Evolutionary conservation across 2,888 invertebrate genomes (phyloP), one percentile per base, ranked within the genome.

Genomic region (Agonopterix heracliana): DNA sequence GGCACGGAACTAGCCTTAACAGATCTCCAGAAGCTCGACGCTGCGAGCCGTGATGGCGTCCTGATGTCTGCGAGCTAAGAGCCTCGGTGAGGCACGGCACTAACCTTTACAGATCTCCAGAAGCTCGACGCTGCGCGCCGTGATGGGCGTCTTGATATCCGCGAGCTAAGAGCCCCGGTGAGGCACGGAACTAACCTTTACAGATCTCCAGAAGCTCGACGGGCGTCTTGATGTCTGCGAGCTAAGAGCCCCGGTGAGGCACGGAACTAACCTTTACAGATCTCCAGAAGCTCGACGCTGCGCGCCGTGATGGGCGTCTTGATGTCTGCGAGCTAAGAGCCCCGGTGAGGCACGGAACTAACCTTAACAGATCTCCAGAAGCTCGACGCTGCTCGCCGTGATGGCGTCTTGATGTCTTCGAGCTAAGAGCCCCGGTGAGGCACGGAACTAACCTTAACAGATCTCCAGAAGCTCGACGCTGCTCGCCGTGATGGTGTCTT

Each of bases 341-440:
- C 97, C 11, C 91, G 90, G 78, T 97, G 96, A 0, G 97, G 97
- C 7, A 96, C 96, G 41, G 96, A 95, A n/a, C 26, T 26, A 38
- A 95, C 96, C 94, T 90, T 93, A 92, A 60, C 92, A 91, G 51
- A 96, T 93, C 81, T 96, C 95, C 50, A 92, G 78, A 26, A 96
- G 87, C 65, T 96, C 96, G 0, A 94, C 89, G 35, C 95, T 95
- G 53, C 94, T 90, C n/a, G 92, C 87, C 0, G 96, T 88, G 45
- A 96, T 85, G 94, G 94, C 0, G 93, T 90, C 63, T 93, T 93
- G 54, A 93, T 91, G 60, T 92, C 92, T 0, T 95, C 96, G 46
- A 96, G 86, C 14, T 93, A 90, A 0, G 96, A 95, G 1, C 97
- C 97, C 11, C 91, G 90, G 78, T 97, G 96, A 0, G 97, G 97